Evolutionary conservation across 2,797 vertebrate genomes (phyloP), one percentile per base, ranked within the genome.

Genomic region (Hozukius guyotensis): DNA sequence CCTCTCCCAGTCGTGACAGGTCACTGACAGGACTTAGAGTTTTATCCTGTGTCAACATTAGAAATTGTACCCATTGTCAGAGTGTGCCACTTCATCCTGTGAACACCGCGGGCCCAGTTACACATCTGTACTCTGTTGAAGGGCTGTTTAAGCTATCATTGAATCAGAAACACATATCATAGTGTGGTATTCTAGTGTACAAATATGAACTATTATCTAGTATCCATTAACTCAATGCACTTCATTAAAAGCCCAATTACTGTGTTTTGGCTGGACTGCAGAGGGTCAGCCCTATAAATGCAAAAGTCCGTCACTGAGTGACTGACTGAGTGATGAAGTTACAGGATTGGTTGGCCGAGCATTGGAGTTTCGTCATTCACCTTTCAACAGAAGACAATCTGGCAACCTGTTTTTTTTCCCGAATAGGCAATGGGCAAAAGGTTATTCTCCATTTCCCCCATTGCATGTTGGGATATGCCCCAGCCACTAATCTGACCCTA

Each of bases 21-120:
- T 96, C 94, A 86, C 86, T 89, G 93, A 89, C 93, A 84, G 36
- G 87, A 89, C 83, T 89, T 80, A 88, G 91, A 93, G 91, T 91
- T 93, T 93, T 81, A 87, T 95, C 91, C 87, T 87, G 90, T 85
- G 89, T 92, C 89, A 90, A 88, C 89, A 90, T 84, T 83, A 82
- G 80, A 90, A 92, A 92, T 76, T 81, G 55, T 75, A 81, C 81
- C 83, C 80, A 74, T 72, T 85, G 88, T 85, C 81, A 79, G 68
- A 64, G 63, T 67, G 60, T 65, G 68, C 71, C 70, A 69, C 78
- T 69, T 85, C 72, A 87, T 90, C 80, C 86, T 88, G 84, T 75
- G 59, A 82, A 22, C 46, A 5, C 53, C 31, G 20, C 36, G 1
- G 38, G 61, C 46, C 42, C 29, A 55, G 29, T 55, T 60, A 60